Conservation (phyloP, 1,140 invertebrate genomes). For the Lerema accius region DNA sequence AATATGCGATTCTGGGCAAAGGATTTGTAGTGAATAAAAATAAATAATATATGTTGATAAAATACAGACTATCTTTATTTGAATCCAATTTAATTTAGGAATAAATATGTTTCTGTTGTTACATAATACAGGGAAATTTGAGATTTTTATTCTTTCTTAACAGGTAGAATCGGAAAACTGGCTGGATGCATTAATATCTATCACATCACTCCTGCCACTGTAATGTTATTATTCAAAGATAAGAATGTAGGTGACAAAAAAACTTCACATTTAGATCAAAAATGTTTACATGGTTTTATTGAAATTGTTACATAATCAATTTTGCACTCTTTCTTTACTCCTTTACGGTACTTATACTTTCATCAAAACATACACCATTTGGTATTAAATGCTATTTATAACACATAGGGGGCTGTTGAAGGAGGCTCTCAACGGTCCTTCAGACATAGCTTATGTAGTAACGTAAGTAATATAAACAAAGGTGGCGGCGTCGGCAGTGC, state of each 20-base stretch:
- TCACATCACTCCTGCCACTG: slow-evolving; percentile 31
- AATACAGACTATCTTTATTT: slow-evolving; percentile 36
- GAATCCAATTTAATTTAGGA: slow-evolving; percentile 32
- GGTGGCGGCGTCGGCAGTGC: slow-evolving; percentile 28
- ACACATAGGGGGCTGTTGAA: slow-evolving; percentile 65
- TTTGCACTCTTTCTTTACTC: slow-evolving; percentile 79
- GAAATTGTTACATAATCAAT: slow-evolving; percentile 80
- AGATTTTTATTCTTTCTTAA: slow-evolving; percentile 30
- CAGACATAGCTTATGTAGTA: slow-evolving; percentile 62
- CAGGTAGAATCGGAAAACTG: slow-evolving; percentile 65
- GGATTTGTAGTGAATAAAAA: slow-evolving; percentile 16
- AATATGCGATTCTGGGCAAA: background rate
- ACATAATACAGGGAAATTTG: slow-evolving; percentile 30
- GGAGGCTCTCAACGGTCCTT: slow-evolving; percentile 64
- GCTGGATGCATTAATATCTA: slow-evolving; percentile 48
- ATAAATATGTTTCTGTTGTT: slow-evolving; percentile 27
- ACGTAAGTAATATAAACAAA: slow-evolving; percentile 45
- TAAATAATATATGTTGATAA: slow-evolving; percentile 30
- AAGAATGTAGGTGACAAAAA: slow-evolving; percentile 46
- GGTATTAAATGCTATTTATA: slow-evolving; percentile 81
- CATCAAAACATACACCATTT: slow-evolving; percentile 80
- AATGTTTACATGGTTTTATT: slow-evolving; percentile 81
- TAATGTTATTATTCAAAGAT: slow-evolving; percentile 46
- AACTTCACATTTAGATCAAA: slow-evolving; percentile 63
- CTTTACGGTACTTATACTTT: slow-evolving; percentile 75